phyloP scores from a whole-genome alignment of 2,888 invertebrate species.

The Rhagonycha fulva region DNA sequence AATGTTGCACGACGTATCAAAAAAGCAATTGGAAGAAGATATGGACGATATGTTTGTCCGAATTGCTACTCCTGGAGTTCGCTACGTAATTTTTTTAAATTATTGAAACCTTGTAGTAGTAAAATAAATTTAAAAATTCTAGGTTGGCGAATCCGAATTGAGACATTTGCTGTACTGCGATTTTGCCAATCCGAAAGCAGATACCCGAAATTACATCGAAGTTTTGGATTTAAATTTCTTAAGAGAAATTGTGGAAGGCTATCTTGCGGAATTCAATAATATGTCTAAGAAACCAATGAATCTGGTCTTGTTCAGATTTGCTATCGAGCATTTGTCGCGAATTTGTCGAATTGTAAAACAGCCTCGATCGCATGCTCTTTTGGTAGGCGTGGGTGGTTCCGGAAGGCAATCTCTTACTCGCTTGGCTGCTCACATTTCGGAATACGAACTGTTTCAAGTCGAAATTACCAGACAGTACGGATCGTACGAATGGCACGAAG shows the following conservation, averaged over 20 bases:
- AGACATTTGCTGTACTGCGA: constrained; percentile 91
- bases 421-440: constrained; percentile 90
- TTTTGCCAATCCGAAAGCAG: constrained; percentile 92
- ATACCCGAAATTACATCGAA: constrained; percentile 86
- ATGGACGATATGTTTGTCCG: constrained; percentile 74
- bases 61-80: constrained; percentile 55
- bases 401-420: constrained; percentile 90
- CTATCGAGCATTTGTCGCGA: constrained; percentile 90
- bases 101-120: background rate
- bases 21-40: constrained; percentile 64
- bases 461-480: constrained; percentile 90
- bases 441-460: constrained; percentile 90
- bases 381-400: constrained; percentile 92
- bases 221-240: constrained; percentile 82
- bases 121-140: constrained; percentile 1
- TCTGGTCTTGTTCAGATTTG: constrained; percentile 90
- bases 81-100: constrained; percentile 23
- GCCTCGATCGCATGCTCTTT: constrained; percentile 85
- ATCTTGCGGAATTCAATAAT: constrained; percentile 88
- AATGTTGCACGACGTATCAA: constrained; percentile 67
- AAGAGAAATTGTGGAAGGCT: constrained; percentile 82
- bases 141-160: constrained; percentile 81
- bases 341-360: constrained; percentile 90
- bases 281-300: constrained; percentile 98
- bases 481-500: constrained; percentile 87